These are phyloP conservation scores for Julus scandinavius DNA, from an alignment of 2,888 invertebrate genomes.

Conservation along the genomic window DNA sequence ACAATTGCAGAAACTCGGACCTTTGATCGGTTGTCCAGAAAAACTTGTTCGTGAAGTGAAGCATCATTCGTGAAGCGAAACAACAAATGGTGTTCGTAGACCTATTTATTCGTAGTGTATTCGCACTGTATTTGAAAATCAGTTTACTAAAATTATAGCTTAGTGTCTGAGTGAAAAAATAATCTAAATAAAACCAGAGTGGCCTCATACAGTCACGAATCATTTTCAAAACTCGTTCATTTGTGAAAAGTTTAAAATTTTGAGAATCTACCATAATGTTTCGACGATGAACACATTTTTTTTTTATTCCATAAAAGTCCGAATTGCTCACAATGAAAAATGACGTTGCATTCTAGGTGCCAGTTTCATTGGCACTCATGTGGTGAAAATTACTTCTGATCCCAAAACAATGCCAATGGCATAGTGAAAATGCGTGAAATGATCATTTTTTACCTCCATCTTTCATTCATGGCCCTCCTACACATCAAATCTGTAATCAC, in stretches of 20 bases:
- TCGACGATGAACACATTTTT: background rate
- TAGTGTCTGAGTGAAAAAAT: too few relatives aligned
- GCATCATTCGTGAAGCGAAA: too few relatives aligned
- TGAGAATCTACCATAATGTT: background rate
- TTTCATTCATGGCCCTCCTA: slow-evolving; percentile 45
- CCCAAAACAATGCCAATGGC: slow-evolving; percentile 45
- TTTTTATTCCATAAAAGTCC: background rate
- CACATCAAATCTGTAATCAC: slow-evolving; percentile 38
- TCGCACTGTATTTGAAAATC: too few relatives aligned
- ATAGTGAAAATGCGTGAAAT: slow-evolving; percentile 40
- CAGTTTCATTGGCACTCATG: slow-evolving; percentile 53
- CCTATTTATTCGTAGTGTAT: too few relatives aligned
- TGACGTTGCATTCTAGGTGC: slow-evolving; percentile 37
- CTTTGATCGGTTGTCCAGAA: too few relatives aligned
- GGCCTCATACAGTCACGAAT: too few relatives aligned
- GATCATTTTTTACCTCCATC: slow-evolving; percentile 3
- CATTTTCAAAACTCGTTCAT: background rate
- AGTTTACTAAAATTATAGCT: too few relatives aligned
- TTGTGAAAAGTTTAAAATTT: background rate
- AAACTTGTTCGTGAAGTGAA: too few relatives aligned
- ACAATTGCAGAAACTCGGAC: too few relatives aligned
- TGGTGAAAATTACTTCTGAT: slow-evolving; percentile 51
- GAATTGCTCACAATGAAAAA: slow-evolving; percentile 44
- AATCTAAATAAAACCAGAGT: too few relatives aligned
- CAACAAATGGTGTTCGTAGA: too few relatives aligned